Conservation (phyloP, 2,888 invertebrate species). For the Torymus aiolomorphi region DNA sequence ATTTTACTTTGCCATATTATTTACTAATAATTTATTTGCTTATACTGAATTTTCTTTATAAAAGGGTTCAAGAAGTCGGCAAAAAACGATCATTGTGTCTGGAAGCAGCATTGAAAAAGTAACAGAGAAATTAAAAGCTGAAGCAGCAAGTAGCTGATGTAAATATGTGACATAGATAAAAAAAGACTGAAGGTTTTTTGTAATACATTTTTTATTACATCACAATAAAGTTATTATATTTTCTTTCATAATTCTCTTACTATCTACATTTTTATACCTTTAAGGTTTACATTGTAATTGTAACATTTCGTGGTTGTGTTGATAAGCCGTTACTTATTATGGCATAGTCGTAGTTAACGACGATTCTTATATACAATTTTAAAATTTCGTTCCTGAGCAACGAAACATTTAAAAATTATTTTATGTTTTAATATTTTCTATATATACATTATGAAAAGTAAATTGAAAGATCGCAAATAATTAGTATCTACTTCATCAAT, state of each 20-base stretch:
- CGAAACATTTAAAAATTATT: conserved; percentile 9
- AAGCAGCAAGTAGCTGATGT: conserved; percentile 63
- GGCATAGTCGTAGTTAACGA: conserved; percentile 46
- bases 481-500: too few relatives aligned
- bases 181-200: conserved; percentile 26
- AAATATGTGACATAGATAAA: not conserved
- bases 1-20: conserved; percentile 12
- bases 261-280: conserved; percentile 24
- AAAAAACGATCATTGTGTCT: conserved; percentile 78
- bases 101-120: conserved; percentile 77
- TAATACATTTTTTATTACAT: conserved; percentile 49
- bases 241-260: conserved; percentile 21
- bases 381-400: conserved; percentile 17
- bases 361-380: conserved; percentile 42
- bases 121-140: conserved; percentile 74
- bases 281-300: conserved; percentile 17
- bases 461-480: too few relatives aligned
- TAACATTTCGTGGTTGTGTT: conserved; percentile 8
- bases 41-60: conserved; percentile 46
- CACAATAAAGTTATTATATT: conserved; percentile 52
- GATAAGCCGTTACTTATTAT: conserved; percentile 47
- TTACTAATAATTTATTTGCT: conserved; percentile 8
- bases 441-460: too few relatives aligned
- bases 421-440: too few relatives aligned
- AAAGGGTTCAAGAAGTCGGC: conserved; percentile 79